Evolutionary conservation across 2,797 vertebrate genomes (phyloP), one percentile per base, ranked within the genome.

Genomic region (Geotrypetes seraphini): DNA sequence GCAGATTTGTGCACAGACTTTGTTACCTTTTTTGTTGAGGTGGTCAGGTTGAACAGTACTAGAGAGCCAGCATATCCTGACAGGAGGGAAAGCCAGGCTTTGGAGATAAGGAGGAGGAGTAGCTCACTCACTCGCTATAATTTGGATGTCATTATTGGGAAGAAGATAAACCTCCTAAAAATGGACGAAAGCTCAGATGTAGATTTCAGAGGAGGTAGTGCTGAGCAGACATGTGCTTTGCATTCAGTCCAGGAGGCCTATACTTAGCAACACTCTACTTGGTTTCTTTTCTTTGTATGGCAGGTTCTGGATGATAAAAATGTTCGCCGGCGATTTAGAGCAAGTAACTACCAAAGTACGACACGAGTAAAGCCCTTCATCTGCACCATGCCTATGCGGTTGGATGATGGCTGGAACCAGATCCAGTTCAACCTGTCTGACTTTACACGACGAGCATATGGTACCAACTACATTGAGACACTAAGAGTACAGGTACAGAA

Each of bases 401-500:
- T 99, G 40, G 94, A 97, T 0, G 91, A 97, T 0, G 93, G 96
- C 67, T 99, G 96, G 96, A 99, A 99, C 75, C 96, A 99, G 66
- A 97, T 99, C 38, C 96, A 99, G 72, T 96, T 97, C 66, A 97
- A 99, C 69, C 69, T 97, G 26, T 89, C 90, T 0, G 94, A 97
- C 50, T 97, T 97, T 70, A 97, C 96, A 1, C 87, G 91, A 16
- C 84, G 92, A 3, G 94, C 94, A 0, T 97, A 99, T 0, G 94
- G 93, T 20, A 97, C 94, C 7, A 99, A 97, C 39, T 99, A 99
- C 57, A 91, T 89, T 0, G 92, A 99, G 81, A 99, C 95, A 1
- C 78, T 99, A 7, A 73, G 94, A 25, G 91, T 98, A 27, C 95
- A 98, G 91, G 95, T 93, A 13, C 24, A 3, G 1, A 1, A 2